phyloP scores from a whole-genome alignment of 2,113 vertebrate species.

The Macrotis lagotis region DNA sequence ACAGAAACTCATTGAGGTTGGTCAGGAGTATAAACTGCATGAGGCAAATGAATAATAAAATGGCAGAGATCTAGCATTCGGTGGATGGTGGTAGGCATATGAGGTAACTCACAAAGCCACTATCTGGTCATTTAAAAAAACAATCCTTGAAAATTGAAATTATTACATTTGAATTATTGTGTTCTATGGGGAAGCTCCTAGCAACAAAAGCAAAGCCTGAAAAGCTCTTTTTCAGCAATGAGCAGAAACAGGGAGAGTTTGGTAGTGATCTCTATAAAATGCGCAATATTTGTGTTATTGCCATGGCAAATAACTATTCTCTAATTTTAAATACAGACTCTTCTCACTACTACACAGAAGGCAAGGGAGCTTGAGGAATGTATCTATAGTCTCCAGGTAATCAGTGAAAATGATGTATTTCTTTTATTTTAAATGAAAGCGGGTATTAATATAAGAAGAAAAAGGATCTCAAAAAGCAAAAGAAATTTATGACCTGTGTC shows the following conservation, averaged over 20 bases:
- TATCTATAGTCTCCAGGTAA: background rate
- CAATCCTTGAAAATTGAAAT: background rate
- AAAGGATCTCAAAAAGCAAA: background rate
- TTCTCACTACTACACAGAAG: background rate
- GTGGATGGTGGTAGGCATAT: background rate
- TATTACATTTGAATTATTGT: background rate
- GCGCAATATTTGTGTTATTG: background rate
- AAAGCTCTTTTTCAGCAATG: background rate
- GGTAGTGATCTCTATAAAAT: background rate
- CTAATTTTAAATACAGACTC: background rate
- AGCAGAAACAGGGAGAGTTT: background rate
- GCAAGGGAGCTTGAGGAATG: background rate
- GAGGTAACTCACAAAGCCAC: background rate
- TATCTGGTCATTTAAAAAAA: slow-evolving; percentile 5
- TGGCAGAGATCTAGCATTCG: background rate
- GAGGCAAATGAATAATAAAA: background rate
- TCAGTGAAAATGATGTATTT: background rate
- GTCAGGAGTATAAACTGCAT: background rate
- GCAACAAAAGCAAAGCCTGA: background rate
- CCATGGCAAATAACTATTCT: background rate
- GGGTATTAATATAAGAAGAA: background rate
- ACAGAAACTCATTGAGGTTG: background rate
- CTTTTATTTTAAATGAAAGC: background rate
- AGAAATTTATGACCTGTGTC: background rate
- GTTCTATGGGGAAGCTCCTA: background rate